Percentiles rank a stretch among this genome's conserved stretches.
Evolutionary conservation across 2,113 vertebrate genomes (phyloP).

Genomic region (Gopherus flavomarginatus): DNA sequence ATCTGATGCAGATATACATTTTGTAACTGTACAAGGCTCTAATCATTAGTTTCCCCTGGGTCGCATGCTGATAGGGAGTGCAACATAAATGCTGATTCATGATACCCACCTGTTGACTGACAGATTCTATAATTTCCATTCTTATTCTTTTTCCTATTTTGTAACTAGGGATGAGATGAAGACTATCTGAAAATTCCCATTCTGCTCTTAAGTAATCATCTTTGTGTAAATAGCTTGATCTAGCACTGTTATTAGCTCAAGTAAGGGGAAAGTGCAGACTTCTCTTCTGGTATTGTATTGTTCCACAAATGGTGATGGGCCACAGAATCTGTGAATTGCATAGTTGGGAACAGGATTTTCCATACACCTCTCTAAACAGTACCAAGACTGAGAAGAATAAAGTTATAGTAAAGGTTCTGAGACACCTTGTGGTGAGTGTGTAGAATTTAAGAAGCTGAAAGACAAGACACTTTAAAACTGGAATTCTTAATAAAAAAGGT

Average conservation of each 20-base stretch:
- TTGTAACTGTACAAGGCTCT: too few relatives aligned
- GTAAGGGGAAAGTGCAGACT: neutral
- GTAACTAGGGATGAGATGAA: neutral
- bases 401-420: neutral
- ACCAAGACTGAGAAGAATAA: neutral
- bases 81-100: too few relatives aligned
- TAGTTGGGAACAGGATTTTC: neutral
- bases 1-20: too few relatives aligned
- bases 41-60: too few relatives aligned
- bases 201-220: neutral
- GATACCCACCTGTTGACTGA: neutral
- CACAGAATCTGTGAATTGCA: neutral
- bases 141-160: neutral
- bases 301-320: neutral
- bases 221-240: neutral
- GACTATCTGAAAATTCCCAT: neutral
- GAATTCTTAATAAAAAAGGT: neutral
- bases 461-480: neutral
- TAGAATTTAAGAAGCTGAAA: neutral
- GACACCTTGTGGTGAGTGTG: conserved; percentile 55
- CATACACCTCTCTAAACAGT: neutral
- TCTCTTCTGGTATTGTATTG: neutral
- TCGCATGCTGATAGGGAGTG: too few relatives aligned
- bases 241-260: neutral
- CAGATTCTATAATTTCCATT: neutral